Evolutionary conservation across 2,113 vertebrate species (phyloP).

Genomic region (Cinclus mexicanus): DNA sequence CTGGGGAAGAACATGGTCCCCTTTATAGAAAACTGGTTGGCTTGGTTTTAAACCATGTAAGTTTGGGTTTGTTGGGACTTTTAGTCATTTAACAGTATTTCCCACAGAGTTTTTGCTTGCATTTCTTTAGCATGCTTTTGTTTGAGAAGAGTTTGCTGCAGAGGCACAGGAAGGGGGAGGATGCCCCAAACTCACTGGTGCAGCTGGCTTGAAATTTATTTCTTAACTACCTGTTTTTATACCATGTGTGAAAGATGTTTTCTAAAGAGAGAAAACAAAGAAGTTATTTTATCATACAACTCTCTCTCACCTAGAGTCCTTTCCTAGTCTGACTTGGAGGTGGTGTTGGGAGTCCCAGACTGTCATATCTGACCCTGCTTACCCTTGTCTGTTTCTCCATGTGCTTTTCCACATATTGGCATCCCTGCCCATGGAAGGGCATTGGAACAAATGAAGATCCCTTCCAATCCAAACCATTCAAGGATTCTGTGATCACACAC

Average conservation of each 20-base stretch:
- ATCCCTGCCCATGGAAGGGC: background rate
- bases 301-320: background rate
- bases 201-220: background rate
- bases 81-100: background rate
- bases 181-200: background rate
- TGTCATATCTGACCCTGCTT: fast-evolving
- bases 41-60: background rate
- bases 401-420: fast-evolving
- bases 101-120: background rate
- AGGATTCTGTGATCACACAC: background rate
- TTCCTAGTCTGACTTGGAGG: background rate
- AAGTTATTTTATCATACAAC: constrained; percentile 3
- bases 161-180: fast-evolving
- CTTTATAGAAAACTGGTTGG: background rate
- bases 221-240: background rate
- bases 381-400: fast-evolving
- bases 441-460: background rate
- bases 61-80: background rate
- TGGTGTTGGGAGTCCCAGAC: background rate
- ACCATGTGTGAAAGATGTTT: background rate
- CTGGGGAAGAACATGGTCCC: background rate
- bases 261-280: constrained; percentile 35
- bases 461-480: background rate
- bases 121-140: background rate
- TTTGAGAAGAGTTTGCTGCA: background rate